phyloP scores from a whole-genome alignment of 2,888 invertebrate species.

The Rhodophaea formosa region DNA sequence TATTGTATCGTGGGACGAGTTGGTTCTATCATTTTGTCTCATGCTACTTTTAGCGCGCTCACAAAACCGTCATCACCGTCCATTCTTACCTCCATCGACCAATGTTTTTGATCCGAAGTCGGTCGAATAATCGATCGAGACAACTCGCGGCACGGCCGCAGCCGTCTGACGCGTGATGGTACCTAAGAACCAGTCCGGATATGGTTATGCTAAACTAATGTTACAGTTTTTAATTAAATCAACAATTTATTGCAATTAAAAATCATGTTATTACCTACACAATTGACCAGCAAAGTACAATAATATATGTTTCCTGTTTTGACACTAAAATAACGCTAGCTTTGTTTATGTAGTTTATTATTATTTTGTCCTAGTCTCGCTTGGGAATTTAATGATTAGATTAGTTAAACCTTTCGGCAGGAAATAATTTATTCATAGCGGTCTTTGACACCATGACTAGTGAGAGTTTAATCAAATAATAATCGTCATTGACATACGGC shows the following conservation, averaged over 20 bases:
- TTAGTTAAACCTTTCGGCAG: background rate
- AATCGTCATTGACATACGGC: background rate
- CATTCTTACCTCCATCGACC: conserved; percentile 74
- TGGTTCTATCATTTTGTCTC: background rate
- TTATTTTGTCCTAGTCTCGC: too few species aligned
- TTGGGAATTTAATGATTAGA: too few species aligned
- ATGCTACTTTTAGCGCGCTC: conserved; percentile 11
- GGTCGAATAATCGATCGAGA: conserved; percentile 72
- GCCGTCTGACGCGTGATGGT: conserved; percentile 72
- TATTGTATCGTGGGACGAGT: background rate
- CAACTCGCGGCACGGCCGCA: conserved; percentile 70
- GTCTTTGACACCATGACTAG: background rate
- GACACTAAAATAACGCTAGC: conserved; percentile 1
- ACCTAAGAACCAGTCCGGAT: conserved; percentile 75
- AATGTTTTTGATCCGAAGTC: conserved; percentile 75
- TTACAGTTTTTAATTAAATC: conserved; percentile 12
- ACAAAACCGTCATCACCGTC: conserved; percentile 19
- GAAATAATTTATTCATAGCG: background rate
- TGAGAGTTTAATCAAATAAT: background rate
- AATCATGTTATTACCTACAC: background rate
- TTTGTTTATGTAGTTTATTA: too few species aligned
- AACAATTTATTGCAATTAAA: conserved; percentile 2
- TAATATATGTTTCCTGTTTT: conserved; percentile 9
- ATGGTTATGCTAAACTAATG: conserved; percentile 42
- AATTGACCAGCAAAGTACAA: background rate